These are phyloP conservation scores for Spodoptera exigua DNA, from an alignment of 2,888 invertebrate species.

Conservation along the genomic window DNA sequence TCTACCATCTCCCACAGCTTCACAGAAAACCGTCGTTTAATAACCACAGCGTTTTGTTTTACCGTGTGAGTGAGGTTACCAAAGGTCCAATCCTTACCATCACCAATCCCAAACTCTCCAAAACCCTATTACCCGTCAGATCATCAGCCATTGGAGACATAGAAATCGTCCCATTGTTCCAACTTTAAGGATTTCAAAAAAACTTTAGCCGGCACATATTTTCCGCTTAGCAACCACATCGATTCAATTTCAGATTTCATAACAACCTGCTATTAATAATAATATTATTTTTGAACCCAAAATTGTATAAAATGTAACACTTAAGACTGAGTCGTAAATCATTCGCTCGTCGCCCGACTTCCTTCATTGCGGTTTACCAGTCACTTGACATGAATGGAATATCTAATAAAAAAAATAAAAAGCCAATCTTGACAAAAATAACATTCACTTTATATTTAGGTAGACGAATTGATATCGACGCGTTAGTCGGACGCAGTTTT, in stretches of 20 bases:
- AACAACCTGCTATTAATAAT: background rate
- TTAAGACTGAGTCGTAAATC: slow-evolving; percentile 25
- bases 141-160: no score
- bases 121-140: no score
- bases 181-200: no score
- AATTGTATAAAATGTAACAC: background rate
- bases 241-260: background rate
- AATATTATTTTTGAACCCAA: background rate
- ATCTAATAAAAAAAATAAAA: slow-evolving; percentile 3
- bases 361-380: slow-evolving; percentile 12
- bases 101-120: no score
- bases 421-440: background rate
- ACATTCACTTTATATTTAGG: slow-evolving; percentile 36
- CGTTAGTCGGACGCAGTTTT: no score
- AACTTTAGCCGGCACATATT: no score
- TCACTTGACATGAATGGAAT: slow-evolving; percentile 33
- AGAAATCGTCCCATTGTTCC: no score
- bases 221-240: background rate
- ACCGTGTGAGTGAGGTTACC: no score
- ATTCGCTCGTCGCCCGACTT: background rate
- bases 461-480: background rate
- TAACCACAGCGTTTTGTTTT: no score
- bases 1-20: no score
- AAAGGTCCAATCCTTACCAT: no score
- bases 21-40: no score